Evolutionary conservation across 1,140 invertebrate genomes (phyloP).

Genomic region (Piezodorus guildinii): DNA sequence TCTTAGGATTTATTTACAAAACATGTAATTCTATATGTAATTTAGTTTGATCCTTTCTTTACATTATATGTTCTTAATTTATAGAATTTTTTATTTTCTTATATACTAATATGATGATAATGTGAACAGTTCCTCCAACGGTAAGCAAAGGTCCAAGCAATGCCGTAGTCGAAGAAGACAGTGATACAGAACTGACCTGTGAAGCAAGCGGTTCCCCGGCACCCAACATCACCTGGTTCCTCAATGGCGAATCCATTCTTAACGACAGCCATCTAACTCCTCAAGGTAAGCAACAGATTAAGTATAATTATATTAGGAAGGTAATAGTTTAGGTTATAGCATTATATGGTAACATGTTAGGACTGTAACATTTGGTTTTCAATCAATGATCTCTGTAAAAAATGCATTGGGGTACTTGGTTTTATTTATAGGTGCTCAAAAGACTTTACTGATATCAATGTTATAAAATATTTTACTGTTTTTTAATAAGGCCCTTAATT

Average conservation of each 20-base stretch:
- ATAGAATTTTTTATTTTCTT: too few species aligned
- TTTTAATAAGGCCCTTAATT: too few species aligned
- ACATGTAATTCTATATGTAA: too few species aligned
- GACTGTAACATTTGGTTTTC: too few species aligned
- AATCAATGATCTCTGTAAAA: too few species aligned
- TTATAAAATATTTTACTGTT: too few species aligned
- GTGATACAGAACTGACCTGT: constrained; percentile 51
- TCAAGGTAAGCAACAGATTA: constrained; percentile 30
- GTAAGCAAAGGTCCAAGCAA: constrained; percentile 44
- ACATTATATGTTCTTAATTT: too few species aligned
- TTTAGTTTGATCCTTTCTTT: too few species aligned
- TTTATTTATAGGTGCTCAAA: too few species aligned
- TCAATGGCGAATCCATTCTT: constrained; percentile 60
- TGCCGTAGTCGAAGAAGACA: constrained; percentile 50
- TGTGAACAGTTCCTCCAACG: constrained; percentile 41
- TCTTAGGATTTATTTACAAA: too few species aligned
- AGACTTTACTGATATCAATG: too few species aligned
- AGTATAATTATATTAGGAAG: neutral
- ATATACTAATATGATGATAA: neutral
- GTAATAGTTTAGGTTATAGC: neutral
- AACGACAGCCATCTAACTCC: constrained; percentile 41
- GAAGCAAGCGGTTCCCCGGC: constrained; percentile 52
- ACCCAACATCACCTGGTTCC: constrained; percentile 66
- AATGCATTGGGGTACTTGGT: too few species aligned
- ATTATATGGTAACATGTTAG: neutral